These are phyloP conservation scores for Andrena praecox DNA, from an alignment of 2,888 invertebrate genomes.

Conservation along the genomic window DNA sequence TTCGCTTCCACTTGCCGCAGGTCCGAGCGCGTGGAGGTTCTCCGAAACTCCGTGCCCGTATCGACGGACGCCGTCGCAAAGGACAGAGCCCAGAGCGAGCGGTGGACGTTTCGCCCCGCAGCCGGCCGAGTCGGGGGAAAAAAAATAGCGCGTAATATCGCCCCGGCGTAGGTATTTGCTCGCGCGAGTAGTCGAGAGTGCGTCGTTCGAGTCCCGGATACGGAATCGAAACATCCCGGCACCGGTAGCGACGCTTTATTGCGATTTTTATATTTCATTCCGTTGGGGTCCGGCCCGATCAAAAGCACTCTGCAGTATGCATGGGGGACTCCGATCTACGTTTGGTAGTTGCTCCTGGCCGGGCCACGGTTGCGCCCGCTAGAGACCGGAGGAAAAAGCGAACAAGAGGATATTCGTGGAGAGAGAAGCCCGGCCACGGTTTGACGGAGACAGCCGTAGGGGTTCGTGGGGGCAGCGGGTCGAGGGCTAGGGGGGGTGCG, in stretches of 20 bases:
- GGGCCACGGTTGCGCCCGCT: conserved; percentile 49
- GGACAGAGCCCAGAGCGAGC: background rate
- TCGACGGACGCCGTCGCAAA: too few relatives aligned
- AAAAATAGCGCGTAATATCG: conserved; percentile 53
- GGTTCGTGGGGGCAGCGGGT: background rate
- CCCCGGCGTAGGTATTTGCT: conserved; percentile 53
- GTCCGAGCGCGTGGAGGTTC: too few relatives aligned
- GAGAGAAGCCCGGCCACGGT: conserved; percentile 35
- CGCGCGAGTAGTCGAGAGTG: conserved; percentile 60
- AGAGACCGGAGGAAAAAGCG: conserved; percentile 57
- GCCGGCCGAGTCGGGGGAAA: conserved; percentile 8
- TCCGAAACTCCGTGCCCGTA: too few relatives aligned
- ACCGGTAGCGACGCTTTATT: conserved; percentile 77
- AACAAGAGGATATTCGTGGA: conserved; percentile 46
- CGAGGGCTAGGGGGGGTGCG: background rate
- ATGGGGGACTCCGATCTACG: conserved; percentile 69
- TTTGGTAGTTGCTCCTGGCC: conserved; percentile 62
- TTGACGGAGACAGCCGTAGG: conserved; percentile 20
- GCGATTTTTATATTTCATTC: conserved; percentile 81
- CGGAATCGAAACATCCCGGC: conserved; percentile 73
- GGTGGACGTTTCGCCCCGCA: background rate
- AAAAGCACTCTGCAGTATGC: conserved; percentile 78
- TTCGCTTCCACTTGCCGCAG: too few relatives aligned
- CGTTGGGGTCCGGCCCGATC: conserved; percentile 74
- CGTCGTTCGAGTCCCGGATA: conserved; percentile 70